A percentile compares a stretch with the other conserved stretches of the same genome.
These are phyloP conservation scores for Protaetia brevitarsis DNA, from an alignment of 1,140 invertebrate genomes.

Conservation along the genomic window DNA sequence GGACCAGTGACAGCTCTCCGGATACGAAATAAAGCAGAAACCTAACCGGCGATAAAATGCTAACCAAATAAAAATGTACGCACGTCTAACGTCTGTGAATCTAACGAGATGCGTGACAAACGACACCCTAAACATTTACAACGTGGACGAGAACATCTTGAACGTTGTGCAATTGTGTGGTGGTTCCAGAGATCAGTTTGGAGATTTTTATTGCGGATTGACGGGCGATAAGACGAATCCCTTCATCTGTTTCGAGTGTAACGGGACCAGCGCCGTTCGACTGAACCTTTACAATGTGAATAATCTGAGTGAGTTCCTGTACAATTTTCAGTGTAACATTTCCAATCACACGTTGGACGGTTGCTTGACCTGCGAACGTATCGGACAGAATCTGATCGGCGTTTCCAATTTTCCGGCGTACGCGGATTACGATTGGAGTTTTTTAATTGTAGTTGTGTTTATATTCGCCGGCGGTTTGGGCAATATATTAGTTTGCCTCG, in stretches of 20 bases:
- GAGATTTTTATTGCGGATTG: constrained; percentile 18
- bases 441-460: constrained; percentile 74
- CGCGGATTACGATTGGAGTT: constrained; percentile 67
- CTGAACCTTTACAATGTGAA: constrained; percentile 9
- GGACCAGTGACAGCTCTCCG: neutral
- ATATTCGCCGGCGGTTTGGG: constrained; percentile 85
- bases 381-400: neutral
- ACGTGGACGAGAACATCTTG: neutral
- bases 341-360: constrained; percentile 10
- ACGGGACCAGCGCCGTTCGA: neutral
- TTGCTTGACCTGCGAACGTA: constrained; percentile 13
- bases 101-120: constrained; percentile 17
- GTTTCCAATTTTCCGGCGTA: neutral
- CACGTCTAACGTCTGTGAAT: neutral
- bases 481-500: constrained; percentile 88
- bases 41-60: neutral
- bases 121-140: neutral
- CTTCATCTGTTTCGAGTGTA: constrained; percentile 3
- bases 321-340: constrained; percentile 10
- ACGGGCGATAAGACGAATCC: neutral
- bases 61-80: constrained; percentile 11
- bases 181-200: neutral
- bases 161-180: constrained; percentile 16
- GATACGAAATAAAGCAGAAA: neutral
- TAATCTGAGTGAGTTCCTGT: constrained; percentile 11